Conservation (phyloP, 2,888 invertebrate species). For the Drosophila lacicola region DNA sequence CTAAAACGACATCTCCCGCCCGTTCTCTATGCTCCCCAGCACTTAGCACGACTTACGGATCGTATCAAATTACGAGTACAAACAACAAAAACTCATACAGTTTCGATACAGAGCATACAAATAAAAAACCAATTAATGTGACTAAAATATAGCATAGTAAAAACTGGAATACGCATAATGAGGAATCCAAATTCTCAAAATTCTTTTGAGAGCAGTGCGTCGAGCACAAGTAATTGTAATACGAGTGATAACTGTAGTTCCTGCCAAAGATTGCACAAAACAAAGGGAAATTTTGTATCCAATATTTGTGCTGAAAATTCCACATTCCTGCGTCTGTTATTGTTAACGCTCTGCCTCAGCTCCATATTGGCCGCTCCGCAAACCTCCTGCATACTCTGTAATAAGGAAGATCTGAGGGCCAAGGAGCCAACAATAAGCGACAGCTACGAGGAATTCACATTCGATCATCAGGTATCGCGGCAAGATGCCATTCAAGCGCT, state of each 20-base stretch:
- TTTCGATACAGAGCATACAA: conserved; percentile 4
- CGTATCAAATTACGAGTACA: conserved; percentile 58
- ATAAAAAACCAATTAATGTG: conserved; percentile 43
- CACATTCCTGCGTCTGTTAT: conserved; percentile 36
- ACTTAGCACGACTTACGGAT: conserved; percentile 49
- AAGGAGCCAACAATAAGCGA: conserved; percentile 55
- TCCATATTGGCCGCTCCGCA: conserved; percentile 71
- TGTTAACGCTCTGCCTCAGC: conserved; percentile 33
- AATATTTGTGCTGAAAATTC: conserved; percentile 8
- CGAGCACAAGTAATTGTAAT: background rate
- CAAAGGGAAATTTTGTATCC: background rate
- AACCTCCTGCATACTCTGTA: conserved; percentile 78
- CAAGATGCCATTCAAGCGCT: conserved; percentile 82
- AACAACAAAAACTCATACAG: conserved; percentile 16
- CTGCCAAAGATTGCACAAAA: conserved; percentile 33
- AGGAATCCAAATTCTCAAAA: conserved; percentile 13
- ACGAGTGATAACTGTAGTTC: conserved; percentile 25
- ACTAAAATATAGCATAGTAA: conserved; percentile 35
- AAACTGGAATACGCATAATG: conserved; percentile 31
- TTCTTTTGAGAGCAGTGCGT: conserved; percentile 12
- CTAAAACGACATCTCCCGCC: conserved; percentile 35
- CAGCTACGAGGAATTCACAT: conserved; percentile 81
- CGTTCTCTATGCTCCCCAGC: conserved; percentile 18
- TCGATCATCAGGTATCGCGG: conserved; percentile 84
- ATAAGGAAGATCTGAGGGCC: conserved; percentile 73